Evolutionary conservation across 2,113 vertebrate genomes (phyloP).

Genomic region (Guaruba guarouba): DNA sequence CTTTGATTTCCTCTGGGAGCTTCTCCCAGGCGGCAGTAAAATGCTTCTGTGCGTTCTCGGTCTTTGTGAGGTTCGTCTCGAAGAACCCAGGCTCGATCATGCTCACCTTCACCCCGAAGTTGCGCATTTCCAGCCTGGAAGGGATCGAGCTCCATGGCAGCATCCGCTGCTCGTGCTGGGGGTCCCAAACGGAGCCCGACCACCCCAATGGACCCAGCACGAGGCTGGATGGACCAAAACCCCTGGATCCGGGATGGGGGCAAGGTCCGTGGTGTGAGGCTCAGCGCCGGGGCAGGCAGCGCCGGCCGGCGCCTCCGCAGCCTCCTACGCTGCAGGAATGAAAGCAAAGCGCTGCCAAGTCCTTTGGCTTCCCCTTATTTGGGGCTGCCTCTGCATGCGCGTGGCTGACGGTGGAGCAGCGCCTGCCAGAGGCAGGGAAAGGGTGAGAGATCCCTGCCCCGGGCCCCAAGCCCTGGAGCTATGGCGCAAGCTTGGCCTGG

Average conservation of each 20-base stretch:
- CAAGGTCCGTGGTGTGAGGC: accelerated
- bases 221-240: accelerated
- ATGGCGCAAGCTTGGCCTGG: accelerated
- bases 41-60: accelerated
- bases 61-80: slow-evolving; percentile 8
- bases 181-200: accelerated
- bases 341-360: background rate
- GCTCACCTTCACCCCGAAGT: slow-evolving; percentile 71
- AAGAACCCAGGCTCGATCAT: slow-evolving; percentile 74
- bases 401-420: background rate
- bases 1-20: slow-evolving; percentile 68
- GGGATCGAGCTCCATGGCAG: background rate
- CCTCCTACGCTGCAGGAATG: background rate
- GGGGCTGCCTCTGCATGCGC: background rate
- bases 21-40: slow-evolving; percentile 52
- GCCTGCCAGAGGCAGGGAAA: background rate
- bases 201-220: accelerated
- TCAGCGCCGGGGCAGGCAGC: accelerated
- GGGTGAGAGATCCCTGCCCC: accelerated
- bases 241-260: accelerated
- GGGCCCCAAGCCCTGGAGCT: background rate
- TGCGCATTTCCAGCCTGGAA: slow-evolving; percentile 68
- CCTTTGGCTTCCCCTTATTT: background rate
- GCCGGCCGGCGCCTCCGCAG: accelerated
- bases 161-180: background rate